Evolutionary conservation across 2,888 invertebrate genomes (phyloP), one percentile per base, ranked within the genome.

Genomic region (Polietes domitor): DNA sequence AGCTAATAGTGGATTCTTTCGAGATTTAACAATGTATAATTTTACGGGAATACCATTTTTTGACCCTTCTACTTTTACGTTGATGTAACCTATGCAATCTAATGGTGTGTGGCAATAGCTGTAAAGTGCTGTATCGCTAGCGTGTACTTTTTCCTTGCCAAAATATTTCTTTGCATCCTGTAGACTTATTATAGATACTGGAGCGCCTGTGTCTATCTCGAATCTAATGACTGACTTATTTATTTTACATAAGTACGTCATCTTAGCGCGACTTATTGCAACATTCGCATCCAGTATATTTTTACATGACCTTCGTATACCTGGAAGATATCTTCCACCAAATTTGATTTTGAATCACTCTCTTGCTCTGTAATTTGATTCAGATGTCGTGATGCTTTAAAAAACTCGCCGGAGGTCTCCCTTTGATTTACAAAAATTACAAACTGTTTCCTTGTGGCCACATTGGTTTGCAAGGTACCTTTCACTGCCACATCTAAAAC

Each of bases 11-110:
- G 85, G 81, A 9, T 79, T 79, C 32, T 76, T 47, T 3, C 82
- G 75, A 10, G 81, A 79, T 3, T 76, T 80, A 24, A 85, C 79
- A n/a, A 85, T 78, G 15, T 83, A 85, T 19, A 80, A 37, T 65
- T 80, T 82, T 17, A 75, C 55, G 1, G 32, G 5, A 50, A n/a
- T 2, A 10, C 7, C 26, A n/a, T 32, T 28, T 4, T 58, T 37
- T 58, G 41, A 41, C 24, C 7, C 17, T 2, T 10, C 12, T 37
- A 47, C 76, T 5, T 28, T n/a, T 10, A 84, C 78, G 72, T 32
- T 65, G 15, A 41, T 41, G 41, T 10, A 41, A 2, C 41, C 41
- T 2, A 12, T 4, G 19, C 74, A 63, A 2, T 70, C 28, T 12
- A 70, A n/a, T 1, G 4, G 6, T 7, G 12, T 12, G 4, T 12